phyloP scores from a whole-genome alignment of 2,797 vertebrate species.

The Gobionotothen gibberifrons region DNA sequence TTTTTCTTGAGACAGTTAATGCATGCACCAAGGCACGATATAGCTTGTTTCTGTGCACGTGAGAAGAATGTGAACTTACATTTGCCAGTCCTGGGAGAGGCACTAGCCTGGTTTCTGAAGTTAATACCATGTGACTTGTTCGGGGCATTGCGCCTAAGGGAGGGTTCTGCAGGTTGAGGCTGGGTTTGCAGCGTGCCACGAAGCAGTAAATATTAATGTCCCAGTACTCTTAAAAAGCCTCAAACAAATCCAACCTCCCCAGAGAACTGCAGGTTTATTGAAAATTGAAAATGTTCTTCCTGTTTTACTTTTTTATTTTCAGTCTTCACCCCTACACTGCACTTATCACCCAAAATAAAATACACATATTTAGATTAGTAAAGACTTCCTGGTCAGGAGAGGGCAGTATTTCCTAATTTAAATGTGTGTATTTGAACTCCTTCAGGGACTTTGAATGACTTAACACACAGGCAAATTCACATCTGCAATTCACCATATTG shows the following conservation, averaged over 20 bases:
- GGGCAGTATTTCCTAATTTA: conserved; percentile 48
- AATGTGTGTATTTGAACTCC: background rate
- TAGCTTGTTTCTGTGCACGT: background rate
- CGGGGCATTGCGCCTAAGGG: background rate
- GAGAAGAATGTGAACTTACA: conserved; percentile 17
- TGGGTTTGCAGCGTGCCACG: conserved; percentile 30
- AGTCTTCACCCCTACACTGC: background rate
- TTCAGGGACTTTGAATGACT: conserved; percentile 13
- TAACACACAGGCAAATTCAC: conserved; percentile 4
- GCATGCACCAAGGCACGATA: conserved; percentile 14
- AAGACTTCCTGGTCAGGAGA: conserved; percentile 48
- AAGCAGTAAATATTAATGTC: conserved; percentile 42
- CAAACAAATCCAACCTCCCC: background rate
- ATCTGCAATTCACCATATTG: background rate
- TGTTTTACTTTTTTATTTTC: background rate
- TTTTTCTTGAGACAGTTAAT: conserved; percentile 19
- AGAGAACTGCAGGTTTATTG: background rate
- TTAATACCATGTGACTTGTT: conserved; percentile 37
- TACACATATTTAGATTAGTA: too few species aligned
- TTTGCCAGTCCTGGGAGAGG: background rate
- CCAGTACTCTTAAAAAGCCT: conserved; percentile 22
- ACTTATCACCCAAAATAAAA: too few species aligned
- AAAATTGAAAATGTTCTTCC: background rate
- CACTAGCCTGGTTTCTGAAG: background rate
- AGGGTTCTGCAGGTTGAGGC: conserved; percentile 7